Evolutionary conservation across 2,888 invertebrate genomes (phyloP), one percentile per base, ranked within the genome.

Genomic region (Eilema sororculum): DNA sequence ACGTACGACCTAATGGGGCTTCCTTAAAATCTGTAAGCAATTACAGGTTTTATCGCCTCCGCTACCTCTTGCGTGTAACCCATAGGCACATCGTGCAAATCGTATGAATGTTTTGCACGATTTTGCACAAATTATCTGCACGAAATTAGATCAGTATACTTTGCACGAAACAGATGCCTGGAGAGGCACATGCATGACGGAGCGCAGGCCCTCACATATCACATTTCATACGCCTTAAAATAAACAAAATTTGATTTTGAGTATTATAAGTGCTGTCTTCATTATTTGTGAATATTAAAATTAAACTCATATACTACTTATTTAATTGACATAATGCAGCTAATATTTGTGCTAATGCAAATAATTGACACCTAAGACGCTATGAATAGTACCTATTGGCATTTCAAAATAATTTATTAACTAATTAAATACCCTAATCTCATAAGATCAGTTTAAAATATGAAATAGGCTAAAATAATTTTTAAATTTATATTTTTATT

Each of bases 291-390:
- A 24, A 62, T 62, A 28, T 33, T 62, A 41, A 65, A 73, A 73
- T 72, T 1, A 67, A 33, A 61, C 52, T 67, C 56, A 30, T 56
- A 22, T 10, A 71, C 69, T 65, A 73, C 37, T 73, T 25, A 64
- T 76, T 76, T 83, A 83, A 85, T 84, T 83, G 82, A 83, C 80
- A 62, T 72, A 69, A 80, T 75, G 78, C 75, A 75, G 74, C 72
- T 81, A 79, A 82, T 71, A 76, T 79, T 64, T 71, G 68, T 76
- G 63, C 78, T 73, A 70, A 73, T 71, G 81, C 82, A 82, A 82
- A 80, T 82, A 82, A 82, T 82, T 82, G 82, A 82, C 84, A 73
- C 59, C 64, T 73, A 84, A 83, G 81, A 84, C 80, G 82, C 76
- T 81, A 84, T 76, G 60, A 73, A 74, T 78, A 65, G 46, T 33